Evolutionary conservation across 2,888 invertebrate species (phyloP).

Genomic region (Chouioia cunea): DNA sequence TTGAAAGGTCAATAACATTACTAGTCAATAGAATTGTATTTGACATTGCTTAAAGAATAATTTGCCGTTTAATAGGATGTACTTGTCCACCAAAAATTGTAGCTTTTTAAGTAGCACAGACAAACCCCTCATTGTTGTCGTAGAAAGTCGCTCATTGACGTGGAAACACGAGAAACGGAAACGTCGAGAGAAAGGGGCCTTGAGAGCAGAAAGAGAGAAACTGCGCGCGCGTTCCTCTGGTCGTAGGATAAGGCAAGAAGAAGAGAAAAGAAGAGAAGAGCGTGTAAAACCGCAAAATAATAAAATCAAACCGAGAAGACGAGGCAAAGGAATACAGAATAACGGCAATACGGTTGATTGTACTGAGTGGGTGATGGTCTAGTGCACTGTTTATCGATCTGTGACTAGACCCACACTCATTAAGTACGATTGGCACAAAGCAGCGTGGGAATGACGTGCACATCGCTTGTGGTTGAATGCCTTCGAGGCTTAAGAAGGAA

Average conservation of each 20-base stretch:
- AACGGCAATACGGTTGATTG: slow-evolving; percentile 54
- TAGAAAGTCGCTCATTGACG: slow-evolving; percentile 19
- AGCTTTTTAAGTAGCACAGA: too few species aligned
- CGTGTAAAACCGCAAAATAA: neutral
- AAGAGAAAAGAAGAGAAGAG: neutral
- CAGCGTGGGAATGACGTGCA: slow-evolving; percentile 31
- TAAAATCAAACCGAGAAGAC: slow-evolving; percentile 14
- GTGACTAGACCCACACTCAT: slow-evolving; percentile 94
- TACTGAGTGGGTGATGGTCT: slow-evolving; percentile 81
- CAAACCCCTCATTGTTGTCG: too few species aligned
- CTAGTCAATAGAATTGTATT: too few species aligned
- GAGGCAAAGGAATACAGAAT: neutral
- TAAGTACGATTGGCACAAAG: slow-evolving; percentile 71
- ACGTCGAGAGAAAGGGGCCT: slow-evolving; percentile 1
- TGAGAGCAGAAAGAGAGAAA: neutral
- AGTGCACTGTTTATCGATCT: slow-evolving; percentile 73
- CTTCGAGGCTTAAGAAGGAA: slow-evolving; percentile 56
- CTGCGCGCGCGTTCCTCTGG: neutral
- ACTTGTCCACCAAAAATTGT: too few species aligned
- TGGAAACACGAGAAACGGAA: slow-evolving; percentile 29
- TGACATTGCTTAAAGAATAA: too few species aligned
- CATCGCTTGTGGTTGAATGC: neutral
- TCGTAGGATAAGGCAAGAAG: neutral
- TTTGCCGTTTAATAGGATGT: too few species aligned
- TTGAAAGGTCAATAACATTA: too few species aligned